Percentiles rank a stretch among this genome's conserved stretches.
phyloP scores from a whole-genome alignment of 1,140 invertebrate species.

The Calliopsis andreniformis region DNA sequence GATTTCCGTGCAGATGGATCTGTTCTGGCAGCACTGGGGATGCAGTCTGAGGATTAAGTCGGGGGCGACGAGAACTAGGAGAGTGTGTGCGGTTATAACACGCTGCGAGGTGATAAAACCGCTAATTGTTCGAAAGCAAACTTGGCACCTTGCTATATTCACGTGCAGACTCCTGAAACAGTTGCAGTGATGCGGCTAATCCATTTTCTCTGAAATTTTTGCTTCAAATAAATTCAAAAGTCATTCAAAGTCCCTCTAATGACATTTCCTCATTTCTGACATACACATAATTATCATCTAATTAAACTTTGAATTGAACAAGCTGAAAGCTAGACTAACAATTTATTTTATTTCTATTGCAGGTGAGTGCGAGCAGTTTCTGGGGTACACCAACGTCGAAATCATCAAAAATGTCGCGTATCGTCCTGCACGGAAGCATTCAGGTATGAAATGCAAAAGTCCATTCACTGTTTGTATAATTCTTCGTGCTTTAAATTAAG shows the following conservation, averaged over 20 bases:
- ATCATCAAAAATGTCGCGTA: constrained; percentile 38
- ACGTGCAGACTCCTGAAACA: constrained; percentile 12
- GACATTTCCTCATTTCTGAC: no score
- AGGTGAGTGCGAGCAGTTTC: constrained; percentile 58
- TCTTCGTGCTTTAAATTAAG: background rate
- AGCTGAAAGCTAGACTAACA: background rate
- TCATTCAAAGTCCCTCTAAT: no score
- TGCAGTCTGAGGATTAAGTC: background rate
- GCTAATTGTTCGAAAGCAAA: constrained; percentile 42
- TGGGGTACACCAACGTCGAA: constrained; percentile 31
- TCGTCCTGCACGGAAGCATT: constrained; percentile 43
- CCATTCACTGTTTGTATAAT: background rate
- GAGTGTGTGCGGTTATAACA: constrained; percentile 11
- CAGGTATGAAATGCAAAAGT: constrained; percentile 49
- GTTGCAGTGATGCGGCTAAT: background rate
- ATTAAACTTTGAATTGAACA: no score
- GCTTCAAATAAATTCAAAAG: no score
- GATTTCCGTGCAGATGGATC: background rate
- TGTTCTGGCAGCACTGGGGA: background rate
- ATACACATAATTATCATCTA: no score
- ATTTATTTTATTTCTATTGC: constrained; percentile 24
- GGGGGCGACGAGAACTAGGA: background rate
- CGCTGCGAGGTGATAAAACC: constrained; percentile 41
- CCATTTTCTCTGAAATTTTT: no score
- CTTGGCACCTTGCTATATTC: constrained; percentile 21